Conservation (phyloP, 1,140 invertebrate species). For the Pygmarrhopalites habei region DNA sequence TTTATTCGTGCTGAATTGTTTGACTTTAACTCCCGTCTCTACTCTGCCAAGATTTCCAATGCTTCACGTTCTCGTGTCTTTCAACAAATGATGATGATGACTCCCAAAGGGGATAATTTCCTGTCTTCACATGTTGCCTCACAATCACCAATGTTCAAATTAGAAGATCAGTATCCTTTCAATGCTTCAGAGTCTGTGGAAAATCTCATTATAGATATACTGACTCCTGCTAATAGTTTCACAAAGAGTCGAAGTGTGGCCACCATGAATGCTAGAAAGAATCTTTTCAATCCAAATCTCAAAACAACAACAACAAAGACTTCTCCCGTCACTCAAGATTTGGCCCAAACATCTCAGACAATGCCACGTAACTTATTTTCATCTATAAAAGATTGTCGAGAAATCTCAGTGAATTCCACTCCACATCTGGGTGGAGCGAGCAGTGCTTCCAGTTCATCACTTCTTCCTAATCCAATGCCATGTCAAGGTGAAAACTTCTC, state of each 20-base stretch:
- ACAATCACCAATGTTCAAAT: slow-evolving; percentile 4
- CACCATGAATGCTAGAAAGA: background rate
- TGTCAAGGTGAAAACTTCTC: too few relatives aligned
- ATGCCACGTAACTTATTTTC: too few relatives aligned
- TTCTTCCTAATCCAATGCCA: slow-evolving; percentile 27
- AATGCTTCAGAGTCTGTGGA: slow-evolving; percentile 34
- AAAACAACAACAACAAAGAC: too few relatives aligned
- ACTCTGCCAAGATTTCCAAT: slow-evolving; percentile 25
- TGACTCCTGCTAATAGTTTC: slow-evolving; percentile 23
- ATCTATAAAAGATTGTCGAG: too few relatives aligned
- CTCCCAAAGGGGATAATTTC: background rate
- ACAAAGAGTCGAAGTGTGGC: slow-evolving; percentile 3
- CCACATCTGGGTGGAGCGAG: too few relatives aligned
- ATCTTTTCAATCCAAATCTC: background rate
- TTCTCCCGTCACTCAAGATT: too few relatives aligned
- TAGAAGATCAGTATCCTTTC: slow-evolving; percentile 36
- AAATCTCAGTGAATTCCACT: too few relatives aligned
- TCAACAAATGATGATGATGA: slow-evolving; percentile 1
- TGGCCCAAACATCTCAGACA: too few relatives aligned
- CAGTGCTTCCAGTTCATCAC: too few relatives aligned
- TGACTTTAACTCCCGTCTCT: slow-evolving; percentile 31
- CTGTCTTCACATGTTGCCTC: background rate
- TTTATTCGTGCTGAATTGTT: slow-evolving; percentile 36
- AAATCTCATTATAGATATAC: slow-evolving; percentile 35
- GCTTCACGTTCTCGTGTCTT: slow-evolving; percentile 2